Conservation (phyloP, 2,113 vertebrate species). For the Laticauda colubrina region DNA sequence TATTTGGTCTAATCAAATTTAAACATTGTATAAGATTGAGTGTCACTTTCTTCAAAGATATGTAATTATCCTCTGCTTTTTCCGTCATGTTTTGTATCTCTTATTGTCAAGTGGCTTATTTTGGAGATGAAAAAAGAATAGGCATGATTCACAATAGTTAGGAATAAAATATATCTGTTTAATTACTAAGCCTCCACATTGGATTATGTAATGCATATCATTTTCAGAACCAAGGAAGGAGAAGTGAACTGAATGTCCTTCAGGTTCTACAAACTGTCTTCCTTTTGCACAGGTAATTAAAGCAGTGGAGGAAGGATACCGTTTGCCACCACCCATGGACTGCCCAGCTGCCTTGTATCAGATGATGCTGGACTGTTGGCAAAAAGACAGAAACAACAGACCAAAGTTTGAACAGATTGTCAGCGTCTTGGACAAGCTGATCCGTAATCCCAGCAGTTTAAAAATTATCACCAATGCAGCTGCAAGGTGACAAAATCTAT, state of each 20-base stretch:
- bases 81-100: slow-evolving; percentile 1
- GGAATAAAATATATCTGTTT: slow-evolving; percentile 52
- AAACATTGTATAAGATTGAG: slow-evolving; percentile 27
- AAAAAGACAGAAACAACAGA: slow-evolving; percentile 97
- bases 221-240: slow-evolving; percentile 34
- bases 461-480: slow-evolving; percentile 93
- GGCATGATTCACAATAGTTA: slow-evolving; percentile 32
- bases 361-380: slow-evolving; percentile 98
- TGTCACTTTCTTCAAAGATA: slow-evolving; percentile 54
- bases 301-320: slow-evolving; percentile 96
- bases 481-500: slow-evolving; percentile 81
- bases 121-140: slow-evolving; percentile 49
- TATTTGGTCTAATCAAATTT: slow-evolving; percentile 13
- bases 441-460: slow-evolving; percentile 93
- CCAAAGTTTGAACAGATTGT: slow-evolving; percentile 99
- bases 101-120: slow-evolving; percentile 49
- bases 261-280: slow-evolving; percentile 45
- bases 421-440: slow-evolving; percentile 97
- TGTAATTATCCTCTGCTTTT: slow-evolving; percentile 34
- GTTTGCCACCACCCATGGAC: slow-evolving; percentile 96
- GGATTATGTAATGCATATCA: not conserved
- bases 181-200: slow-evolving; percentile 31
- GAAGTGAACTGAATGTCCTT: slow-evolving; percentile 19
- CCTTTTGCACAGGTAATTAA: slow-evolving; percentile 86
- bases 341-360: slow-evolving; percentile 96